Conservation (phyloP, 1,140 invertebrate species). For the Pogonomyrmex californicus region DNA sequence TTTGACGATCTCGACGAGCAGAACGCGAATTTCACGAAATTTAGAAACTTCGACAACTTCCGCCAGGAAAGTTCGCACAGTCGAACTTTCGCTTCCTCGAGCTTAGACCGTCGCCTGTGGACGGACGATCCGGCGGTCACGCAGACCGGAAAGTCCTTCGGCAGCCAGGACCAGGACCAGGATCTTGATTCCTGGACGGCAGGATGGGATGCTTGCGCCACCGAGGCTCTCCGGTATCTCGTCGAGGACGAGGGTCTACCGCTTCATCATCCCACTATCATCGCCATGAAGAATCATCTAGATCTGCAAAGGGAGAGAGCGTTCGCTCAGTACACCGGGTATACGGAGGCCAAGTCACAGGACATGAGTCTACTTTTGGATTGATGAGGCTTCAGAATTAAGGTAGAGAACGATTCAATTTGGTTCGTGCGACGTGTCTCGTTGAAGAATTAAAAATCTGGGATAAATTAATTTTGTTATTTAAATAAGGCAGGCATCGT, state of each 20-base stretch:
- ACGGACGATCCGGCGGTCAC: slow-evolving; percentile 7
- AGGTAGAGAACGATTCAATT: slow-evolving; percentile 52
- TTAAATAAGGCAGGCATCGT: slow-evolving; percentile 27
- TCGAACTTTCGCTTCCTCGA: slow-evolving; percentile 15
- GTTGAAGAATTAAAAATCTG: slow-evolving; percentile 26
- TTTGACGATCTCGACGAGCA: slow-evolving; percentile 30
- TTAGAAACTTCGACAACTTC: slow-evolving; percentile 13
- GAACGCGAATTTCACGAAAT: slow-evolving; percentile 16
- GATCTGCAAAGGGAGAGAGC: slow-evolving; percentile 80
- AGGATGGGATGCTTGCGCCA: slow-evolving; percentile 83
- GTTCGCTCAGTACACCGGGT: slow-evolving; percentile 70
- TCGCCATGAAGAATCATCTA: slow-evolving; percentile 83
- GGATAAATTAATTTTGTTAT: slow-evolving; percentile 40
- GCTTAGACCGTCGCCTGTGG: slow-evolving; percentile 46
- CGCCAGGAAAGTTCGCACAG: background rate
- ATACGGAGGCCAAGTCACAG: slow-evolving; percentile 60
- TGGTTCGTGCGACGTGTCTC: slow-evolving; percentile 15
- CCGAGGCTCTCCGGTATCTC: slow-evolving; percentile 83
- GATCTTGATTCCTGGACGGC: slow-evolving; percentile 75
- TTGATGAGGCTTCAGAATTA: slow-evolving; percentile 35
- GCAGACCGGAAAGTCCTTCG: background rate
- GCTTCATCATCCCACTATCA: slow-evolving; percentile 82
- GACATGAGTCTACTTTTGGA: slow-evolving; percentile 50
- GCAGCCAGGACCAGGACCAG: slow-evolving; percentile 35
- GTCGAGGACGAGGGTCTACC: slow-evolving; percentile 83